Evolutionary conservation across 1,140 invertebrate genomes (phyloP).

Genomic region (Eupristina koningsbergeri): DNA sequence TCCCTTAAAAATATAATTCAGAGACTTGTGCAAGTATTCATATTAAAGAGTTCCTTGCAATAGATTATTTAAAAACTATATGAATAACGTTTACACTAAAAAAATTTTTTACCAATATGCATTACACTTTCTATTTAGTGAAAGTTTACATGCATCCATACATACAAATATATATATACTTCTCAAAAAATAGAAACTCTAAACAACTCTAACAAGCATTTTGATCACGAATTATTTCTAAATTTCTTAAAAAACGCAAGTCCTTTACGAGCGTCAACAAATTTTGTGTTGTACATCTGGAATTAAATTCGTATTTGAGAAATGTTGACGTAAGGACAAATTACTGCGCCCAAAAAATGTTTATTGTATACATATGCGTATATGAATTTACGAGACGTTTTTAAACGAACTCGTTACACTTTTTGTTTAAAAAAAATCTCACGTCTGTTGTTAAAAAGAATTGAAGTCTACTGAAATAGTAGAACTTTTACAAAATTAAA

Average conservation of each 20-base stretch:
- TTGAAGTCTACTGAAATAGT: constrained; percentile 36
- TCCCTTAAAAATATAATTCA: constrained; percentile 30
- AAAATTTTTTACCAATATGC: constrained; percentile 17
- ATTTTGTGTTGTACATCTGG: constrained; percentile 12
- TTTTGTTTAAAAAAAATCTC: constrained; percentile 40
- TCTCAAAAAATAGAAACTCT: constrained; percentile 30
- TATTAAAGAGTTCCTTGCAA: constrained; percentile 18
- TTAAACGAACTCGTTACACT: constrained; percentile 19
- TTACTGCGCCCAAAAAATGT: constrained; percentile 9
- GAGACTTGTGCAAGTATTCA: constrained; percentile 15
- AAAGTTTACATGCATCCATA: constrained; percentile 47
- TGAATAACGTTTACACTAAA: constrained; percentile 32
- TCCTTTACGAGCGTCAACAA: constrained; percentile 32
- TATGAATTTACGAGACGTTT: constrained; percentile 29
- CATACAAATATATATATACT: constrained; percentile 50
- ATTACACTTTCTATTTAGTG: constrained; percentile 16
- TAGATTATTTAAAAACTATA: constrained; percentile 33
- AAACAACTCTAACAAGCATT: constrained; percentile 40
- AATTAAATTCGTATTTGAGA: constrained; percentile 30
- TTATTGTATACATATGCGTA: constrained; percentile 30
- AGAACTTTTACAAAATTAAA: constrained; percentile 22
- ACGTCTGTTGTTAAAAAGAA: constrained; percentile 29
- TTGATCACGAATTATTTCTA: constrained; percentile 32
- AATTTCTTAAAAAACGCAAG: constrained; percentile 32
- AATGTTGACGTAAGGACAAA: constrained; percentile 40